Percentiles rank a stretch among this genome's conserved stretches.
Conservation (phyloP, 1,140 invertebrate species). For the Pararge aegeria region DNA sequence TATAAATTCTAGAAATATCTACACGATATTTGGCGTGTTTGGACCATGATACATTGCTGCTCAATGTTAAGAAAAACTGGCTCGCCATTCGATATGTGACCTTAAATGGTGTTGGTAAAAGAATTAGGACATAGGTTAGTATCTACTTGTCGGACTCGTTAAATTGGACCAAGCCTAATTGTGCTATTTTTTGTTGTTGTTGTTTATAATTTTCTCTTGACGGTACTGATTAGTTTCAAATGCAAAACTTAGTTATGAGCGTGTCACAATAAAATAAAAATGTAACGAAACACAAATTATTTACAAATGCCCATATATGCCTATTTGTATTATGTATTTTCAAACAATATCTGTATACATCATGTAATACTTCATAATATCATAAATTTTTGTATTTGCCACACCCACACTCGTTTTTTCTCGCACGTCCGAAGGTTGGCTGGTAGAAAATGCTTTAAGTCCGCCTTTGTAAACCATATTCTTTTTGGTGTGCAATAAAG, state of each 20-base stretch:
- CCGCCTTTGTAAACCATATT: no score
- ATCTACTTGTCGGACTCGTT: background rate
- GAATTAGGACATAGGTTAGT: background rate
- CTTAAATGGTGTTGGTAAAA: conserved; percentile 14
- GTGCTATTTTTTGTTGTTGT: background rate
- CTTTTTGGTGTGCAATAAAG: no score
- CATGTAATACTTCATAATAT: no score
- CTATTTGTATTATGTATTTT: no score
- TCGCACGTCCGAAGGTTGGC: no score
- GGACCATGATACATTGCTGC: background rate
- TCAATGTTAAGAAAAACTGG: conserved; percentile 17
- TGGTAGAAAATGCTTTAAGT: no score
- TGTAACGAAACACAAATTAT: no score
- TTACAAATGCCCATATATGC: no score
- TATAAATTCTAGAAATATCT: conserved; percentile 24
- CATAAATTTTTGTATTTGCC: no score
- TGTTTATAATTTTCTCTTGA: background rate
- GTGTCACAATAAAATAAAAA: background rate
- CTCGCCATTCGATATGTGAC: conserved; percentile 17
- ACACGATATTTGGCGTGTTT: conserved; percentile 6
- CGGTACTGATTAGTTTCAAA: background rate
- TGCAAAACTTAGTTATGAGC: background rate
- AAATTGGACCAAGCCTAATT: conserved; percentile 1
- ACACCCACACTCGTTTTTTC: no score
- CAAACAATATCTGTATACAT: no score